Conservation (phyloP, 1,140 invertebrate species). For the Nautilus pompilius region DNA sequence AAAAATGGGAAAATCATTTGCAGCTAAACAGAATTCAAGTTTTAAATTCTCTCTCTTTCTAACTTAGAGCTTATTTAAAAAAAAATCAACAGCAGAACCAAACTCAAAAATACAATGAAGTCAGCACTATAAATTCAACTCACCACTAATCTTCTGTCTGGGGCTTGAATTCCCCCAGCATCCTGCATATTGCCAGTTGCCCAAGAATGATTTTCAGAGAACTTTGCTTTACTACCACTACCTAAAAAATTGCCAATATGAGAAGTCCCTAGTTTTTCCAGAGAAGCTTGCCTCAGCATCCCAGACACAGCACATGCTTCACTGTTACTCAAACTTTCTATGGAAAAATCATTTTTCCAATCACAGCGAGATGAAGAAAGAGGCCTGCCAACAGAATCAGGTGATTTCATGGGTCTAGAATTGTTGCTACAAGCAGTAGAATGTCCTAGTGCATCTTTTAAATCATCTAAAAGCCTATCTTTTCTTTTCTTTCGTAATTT, state of each 20-base stretch:
- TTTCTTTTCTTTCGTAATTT: too few species aligned
- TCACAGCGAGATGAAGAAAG: constrained; percentile 40
- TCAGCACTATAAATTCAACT: too few species aligned
- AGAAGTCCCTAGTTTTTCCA: constrained; percentile 50
- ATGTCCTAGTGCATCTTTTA: too few species aligned
- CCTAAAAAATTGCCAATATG: constrained; percentile 42
- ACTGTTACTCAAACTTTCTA: constrained; percentile 48
- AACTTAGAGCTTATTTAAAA: too few species aligned
- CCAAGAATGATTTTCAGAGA: constrained; percentile 35
- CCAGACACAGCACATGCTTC: constrained; percentile 52
- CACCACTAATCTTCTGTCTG: constrained; percentile 45
- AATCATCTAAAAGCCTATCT: too few species aligned
- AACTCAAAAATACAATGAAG: too few species aligned
- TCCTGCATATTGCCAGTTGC: constrained; percentile 26
- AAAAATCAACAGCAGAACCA: too few species aligned
- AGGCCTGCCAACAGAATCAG: constrained; percentile 34
- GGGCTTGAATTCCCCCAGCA: constrained; percentile 40
- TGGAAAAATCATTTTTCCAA: constrained; percentile 43
- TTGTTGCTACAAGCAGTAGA: too few species aligned
- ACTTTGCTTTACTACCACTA: constrained; percentile 42
- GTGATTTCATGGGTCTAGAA: too few species aligned
- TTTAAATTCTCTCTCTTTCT: too few species aligned
- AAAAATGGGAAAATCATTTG: too few species aligned
- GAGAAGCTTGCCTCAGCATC: constrained; percentile 47
- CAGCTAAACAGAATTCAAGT: too few species aligned